Evolutionary conservation across 2,888 invertebrate species (phyloP).

Genomic region (Carpatolechia fugitivella): DNA sequence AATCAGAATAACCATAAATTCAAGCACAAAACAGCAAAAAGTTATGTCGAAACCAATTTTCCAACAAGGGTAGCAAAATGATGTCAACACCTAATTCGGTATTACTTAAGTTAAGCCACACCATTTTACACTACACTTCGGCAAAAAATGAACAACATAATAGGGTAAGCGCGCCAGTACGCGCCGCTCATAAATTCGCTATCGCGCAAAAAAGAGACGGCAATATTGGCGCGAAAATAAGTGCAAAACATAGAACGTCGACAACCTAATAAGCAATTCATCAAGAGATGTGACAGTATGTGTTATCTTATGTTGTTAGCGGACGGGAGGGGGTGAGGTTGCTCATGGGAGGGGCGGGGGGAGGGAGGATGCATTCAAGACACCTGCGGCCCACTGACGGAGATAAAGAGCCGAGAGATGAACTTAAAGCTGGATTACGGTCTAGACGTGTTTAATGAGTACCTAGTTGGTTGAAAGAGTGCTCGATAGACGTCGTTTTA

Average conservation of each 20-base stretch:
- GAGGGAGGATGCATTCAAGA: slow-evolving; percentile 35
- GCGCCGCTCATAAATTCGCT: slow-evolving; percentile 36
- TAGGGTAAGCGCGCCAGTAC: slow-evolving; percentile 43
- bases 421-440: slow-evolving; percentile 58
- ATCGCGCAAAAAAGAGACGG: slow-evolving; percentile 41
- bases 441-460: slow-evolving; percentile 59
- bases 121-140: not conserved
- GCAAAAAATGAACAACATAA: slow-evolving; percentile 38
- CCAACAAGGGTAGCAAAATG: not conserved
- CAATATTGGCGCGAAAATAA: slow-evolving; percentile 54
- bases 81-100: not conserved
- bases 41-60: not conserved
- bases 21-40: too few relatives aligned
- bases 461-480: slow-evolving; percentile 26
- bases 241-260: slow-evolving; percentile 48
- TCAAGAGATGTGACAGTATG: slow-evolving; percentile 68
- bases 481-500: slow-evolving; percentile 9
- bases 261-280: slow-evolving; percentile 74
- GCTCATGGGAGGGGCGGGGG: slow-evolving; percentile 22
- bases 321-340: slow-evolving; percentile 22
- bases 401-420: slow-evolving; percentile 57
- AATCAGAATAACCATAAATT: too few relatives aligned
- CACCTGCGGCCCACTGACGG: slow-evolving; percentile 61
- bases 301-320: slow-evolving; percentile 51
- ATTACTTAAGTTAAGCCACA: not conserved